Conservation (phyloP, 2,797 vertebrate genomes). For the Pangasius djambal region DNA sequence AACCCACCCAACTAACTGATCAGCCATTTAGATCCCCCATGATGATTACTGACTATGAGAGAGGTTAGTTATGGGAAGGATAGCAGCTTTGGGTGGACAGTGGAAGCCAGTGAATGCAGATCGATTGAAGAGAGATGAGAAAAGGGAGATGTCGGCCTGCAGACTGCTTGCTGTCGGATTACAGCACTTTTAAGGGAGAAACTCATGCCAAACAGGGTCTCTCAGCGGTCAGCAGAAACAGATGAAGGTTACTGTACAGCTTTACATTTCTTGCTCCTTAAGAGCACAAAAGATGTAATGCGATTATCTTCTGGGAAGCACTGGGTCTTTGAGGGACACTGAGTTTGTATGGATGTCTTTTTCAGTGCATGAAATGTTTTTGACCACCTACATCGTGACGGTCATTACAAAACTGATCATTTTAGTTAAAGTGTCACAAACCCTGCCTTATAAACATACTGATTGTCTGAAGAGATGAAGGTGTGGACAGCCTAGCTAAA, state of each 20-base stretch:
- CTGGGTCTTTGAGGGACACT: not conserved
- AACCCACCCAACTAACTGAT: constrained; percentile 3
- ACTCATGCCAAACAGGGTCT: not conserved
- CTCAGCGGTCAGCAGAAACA: constrained; percentile 12
- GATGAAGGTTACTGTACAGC: constrained; percentile 3
- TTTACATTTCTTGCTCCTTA: constrained; percentile 13
- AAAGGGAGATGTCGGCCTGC: not conserved
- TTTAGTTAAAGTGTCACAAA: constrained; percentile 37
- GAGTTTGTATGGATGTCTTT: not conserved
- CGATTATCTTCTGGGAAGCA: constrained; percentile 8
- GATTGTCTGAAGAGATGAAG: not conserved
- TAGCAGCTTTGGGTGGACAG: constrained; percentile 8
- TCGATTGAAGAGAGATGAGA: constrained; percentile 15
- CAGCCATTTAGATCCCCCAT: constrained; percentile 55
- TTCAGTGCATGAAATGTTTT: constrained; percentile 2
- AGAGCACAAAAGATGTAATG: constrained; percentile 25
- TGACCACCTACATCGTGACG: not conserved
- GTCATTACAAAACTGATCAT: constrained; percentile 30
- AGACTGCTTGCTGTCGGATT: not conserved
- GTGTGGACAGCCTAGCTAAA: not conserved
- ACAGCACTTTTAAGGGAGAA: not conserved
- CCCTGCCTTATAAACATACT: not conserved
- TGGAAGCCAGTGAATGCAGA: constrained; percentile 28
- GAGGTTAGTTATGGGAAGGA: not conserved
- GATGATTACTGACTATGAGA: constrained; percentile 51